Evolutionary conservation across 2,797 vertebrate genomes (phyloP).

Genomic region (Gephyroberyx darwinii): DNA sequence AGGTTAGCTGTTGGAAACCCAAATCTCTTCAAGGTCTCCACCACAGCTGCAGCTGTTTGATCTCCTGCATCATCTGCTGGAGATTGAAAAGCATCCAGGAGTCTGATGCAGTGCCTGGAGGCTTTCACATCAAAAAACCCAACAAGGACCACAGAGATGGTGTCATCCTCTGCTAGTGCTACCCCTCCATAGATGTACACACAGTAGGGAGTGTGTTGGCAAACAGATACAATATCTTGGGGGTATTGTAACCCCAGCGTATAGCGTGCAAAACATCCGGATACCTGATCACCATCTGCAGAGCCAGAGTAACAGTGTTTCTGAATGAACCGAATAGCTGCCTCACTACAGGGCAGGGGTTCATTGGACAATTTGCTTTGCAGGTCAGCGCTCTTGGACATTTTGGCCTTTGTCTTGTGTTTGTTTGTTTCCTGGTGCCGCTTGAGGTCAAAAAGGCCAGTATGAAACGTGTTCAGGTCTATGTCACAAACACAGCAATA

Average conservation of each 20-base stretch:
- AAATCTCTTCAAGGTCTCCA: conserved; percentile 72
- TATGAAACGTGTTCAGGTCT: conserved; percentile 57
- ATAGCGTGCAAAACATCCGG: conserved; percentile 51
- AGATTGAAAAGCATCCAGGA: conserved; percentile 76
- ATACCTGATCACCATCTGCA: conserved; percentile 25
- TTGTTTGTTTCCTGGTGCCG: conserved; percentile 67
- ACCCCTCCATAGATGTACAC: conserved; percentile 77
- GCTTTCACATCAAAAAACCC: conserved; percentile 76
- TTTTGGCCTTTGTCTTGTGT: conserved; percentile 52
- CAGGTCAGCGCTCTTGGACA: rapidly evolving
- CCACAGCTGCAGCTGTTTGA: conserved; percentile 48
- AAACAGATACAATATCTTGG: conserved; percentile 65
- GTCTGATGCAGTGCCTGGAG: conserved; percentile 63
- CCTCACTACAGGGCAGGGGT: conserved; percentile 58
- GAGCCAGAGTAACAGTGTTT: conserved; percentile 57
- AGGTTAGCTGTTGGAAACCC: conserved; percentile 71
- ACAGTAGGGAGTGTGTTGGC: conserved; percentile 78
- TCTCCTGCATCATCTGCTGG: conserved; percentile 36
- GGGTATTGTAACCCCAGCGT: conserved; percentile 74
- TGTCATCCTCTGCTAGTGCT: conserved; percentile 47
- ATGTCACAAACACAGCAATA: conserved; percentile 73
- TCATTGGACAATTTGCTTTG: neutral
- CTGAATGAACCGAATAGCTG: conserved; percentile 71
- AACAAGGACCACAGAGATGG: conserved; percentile 71
- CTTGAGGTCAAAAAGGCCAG: conserved; percentile 65